Percentiles rank a stretch among this genome's conserved stretches.
These are phyloP conservation scores for Drosophila novamexicana DNA, from an alignment of 1,140 invertebrate genomes.

Conservation along the genomic window DNA sequence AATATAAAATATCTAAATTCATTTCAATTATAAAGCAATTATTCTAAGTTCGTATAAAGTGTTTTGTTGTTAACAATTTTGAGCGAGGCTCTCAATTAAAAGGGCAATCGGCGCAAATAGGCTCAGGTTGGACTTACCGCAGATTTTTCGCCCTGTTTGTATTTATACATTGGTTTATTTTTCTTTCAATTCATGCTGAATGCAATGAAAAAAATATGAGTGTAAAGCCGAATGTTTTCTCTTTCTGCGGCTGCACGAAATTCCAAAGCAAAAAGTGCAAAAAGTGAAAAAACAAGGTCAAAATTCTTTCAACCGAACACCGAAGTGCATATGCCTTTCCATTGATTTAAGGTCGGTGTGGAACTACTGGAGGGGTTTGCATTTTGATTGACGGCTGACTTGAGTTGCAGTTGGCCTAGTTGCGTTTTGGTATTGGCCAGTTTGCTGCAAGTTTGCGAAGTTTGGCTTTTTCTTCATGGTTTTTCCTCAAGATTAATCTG, in stretches of 20 bases:
- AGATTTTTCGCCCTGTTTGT: constrained; percentile 28
- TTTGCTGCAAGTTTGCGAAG: no score
- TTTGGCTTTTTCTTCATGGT: no score
- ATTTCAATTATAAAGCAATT: background rate
- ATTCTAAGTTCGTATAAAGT: background rate
- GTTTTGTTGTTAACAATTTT: constrained; percentile 22
- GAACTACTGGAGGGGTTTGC: background rate
- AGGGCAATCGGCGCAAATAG: constrained; percentile 41
- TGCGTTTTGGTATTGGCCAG: background rate
- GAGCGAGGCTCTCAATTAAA: constrained; percentile 20
- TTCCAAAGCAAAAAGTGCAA: constrained; percentile 46
- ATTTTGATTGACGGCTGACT: constrained; percentile 1
- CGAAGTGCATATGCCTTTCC: constrained; percentile 18
- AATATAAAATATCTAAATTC: background rate
- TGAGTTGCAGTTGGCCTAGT: background rate
- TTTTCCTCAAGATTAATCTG: no score
- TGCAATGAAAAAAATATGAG: constrained; percentile 24
- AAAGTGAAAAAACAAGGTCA: constrained; percentile 18
- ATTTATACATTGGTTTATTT: constrained; percentile 2
- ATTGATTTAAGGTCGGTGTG: no score
- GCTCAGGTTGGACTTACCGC: constrained; percentile 17
- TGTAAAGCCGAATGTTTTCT: constrained; percentile 9
- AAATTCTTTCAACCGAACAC: constrained; percentile 1
- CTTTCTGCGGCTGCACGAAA: constrained; percentile 11
- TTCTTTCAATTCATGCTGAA: constrained; percentile 27